Evolutionary conservation across 2,888 invertebrate genomes (phyloP).

Genomic region (Phaedon cochleariae): DNA sequence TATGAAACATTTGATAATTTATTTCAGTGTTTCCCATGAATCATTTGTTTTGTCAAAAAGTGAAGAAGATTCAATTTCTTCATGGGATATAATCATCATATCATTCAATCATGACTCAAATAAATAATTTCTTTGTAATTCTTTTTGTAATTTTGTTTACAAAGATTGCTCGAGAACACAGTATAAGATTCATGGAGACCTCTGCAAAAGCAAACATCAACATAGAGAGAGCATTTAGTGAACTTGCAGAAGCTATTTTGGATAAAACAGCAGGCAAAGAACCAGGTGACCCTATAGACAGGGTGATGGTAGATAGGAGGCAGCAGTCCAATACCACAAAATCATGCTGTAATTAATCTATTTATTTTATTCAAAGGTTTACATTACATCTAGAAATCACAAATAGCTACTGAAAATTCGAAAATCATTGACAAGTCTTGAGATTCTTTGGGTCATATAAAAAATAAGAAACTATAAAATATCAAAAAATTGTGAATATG

Average conservation of each 20-base stretch:
- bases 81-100: too few relatives aligned
- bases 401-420: not conserved
- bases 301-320: slow-evolving; percentile 77
- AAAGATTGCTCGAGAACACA: slow-evolving; percentile 96
- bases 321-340: slow-evolving; percentile 72
- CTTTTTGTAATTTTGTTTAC: too few relatives aligned
- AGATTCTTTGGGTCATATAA: too few relatives aligned
- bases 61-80: not conserved
- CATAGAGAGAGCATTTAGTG: slow-evolving; percentile 96
- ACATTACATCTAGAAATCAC: not conserved
- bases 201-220: slow-evolving; percentile 97
- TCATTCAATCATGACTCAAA: too few relatives aligned
- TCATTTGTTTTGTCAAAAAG: not conserved
- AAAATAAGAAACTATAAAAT: too few relatives aligned
- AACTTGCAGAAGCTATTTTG: slow-evolving; percentile 87
- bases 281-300: slow-evolving; percentile 78
- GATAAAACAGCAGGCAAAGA: slow-evolving; percentile 87
- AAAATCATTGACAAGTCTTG: not conserved
- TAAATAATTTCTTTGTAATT: too few relatives aligned
- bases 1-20: too few relatives aligned
- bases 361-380: slow-evolving; percentile 14
- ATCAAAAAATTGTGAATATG: too few relatives aligned
- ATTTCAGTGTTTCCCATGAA: too few relatives aligned
- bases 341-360: slow-evolving; percentile 63
- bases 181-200: slow-evolving; percentile 97